Base-by-base conservation (phyloP, 2,888 invertebrate species). In the Proisotoma minuta region DNA sequence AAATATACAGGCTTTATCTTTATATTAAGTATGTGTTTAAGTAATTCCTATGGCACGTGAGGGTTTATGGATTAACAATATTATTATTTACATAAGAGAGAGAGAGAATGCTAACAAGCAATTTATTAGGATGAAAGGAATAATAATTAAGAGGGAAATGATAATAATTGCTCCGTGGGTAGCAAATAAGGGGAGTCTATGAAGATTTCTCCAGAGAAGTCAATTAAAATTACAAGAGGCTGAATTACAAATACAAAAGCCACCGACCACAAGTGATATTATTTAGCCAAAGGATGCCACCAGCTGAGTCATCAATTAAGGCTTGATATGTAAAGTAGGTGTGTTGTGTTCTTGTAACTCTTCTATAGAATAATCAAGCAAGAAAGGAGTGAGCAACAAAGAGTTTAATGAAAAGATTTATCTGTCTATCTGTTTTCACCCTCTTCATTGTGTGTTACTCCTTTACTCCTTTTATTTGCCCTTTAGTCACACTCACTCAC, bases 321-420 rank as follows among this genome's bases (percentile, higher is more conserved):
- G 29, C 18, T 34, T 54, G 20, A 27, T 34, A 54, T 34, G 52
- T 26, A 52, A 52, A 52, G 52, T 28, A 52, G 43, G 43, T 43
- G 43, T 43, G 43, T 43, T 43, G 43, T 43, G 18, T n/a, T 5
- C 43, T 18, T n/a, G 15, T 20, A 8, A 34, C 34, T 15, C 15
- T 4, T n/a, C 18, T n/a, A 43, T 18, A 15, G 18, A 43, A 43
- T 43, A 4, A 12, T 43, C 18, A 43, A 43, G 43, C 34, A 8
- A 34, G 34, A 20, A 50, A 50, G 22, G 22, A 50, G n/a, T n/a
- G n/a, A 24, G 5, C 15, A 50, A 24, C 26, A 50, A 50, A 50
- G 50, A 24, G 22, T 52, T 54, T 54, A 54, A 54, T 54, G 53
- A 54, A 54, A 54, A 54, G 53, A 54, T 54, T 54, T 54, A 54